phyloP scores from a whole-genome alignment of 2,113 vertebrate species.

The Gracilinanus agilis region DNA sequence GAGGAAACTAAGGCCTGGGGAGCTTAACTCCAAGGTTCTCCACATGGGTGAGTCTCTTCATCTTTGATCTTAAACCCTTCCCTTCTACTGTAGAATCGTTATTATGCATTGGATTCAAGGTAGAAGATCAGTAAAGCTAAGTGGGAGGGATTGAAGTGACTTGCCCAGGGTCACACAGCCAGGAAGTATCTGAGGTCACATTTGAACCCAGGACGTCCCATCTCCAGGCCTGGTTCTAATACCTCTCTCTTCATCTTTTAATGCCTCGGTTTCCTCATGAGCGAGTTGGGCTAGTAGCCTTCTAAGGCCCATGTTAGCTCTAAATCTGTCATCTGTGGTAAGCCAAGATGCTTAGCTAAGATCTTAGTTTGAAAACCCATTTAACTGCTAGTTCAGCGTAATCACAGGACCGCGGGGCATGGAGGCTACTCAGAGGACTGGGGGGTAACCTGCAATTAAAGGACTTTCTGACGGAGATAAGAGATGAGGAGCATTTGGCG shows the following conservation, averaged over 20 bases:
- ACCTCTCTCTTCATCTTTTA: neutral
- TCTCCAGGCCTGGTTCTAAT: too few relatives aligned
- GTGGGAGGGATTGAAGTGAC: too few relatives aligned
- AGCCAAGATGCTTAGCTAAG: neutral
- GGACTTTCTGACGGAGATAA: neutral
- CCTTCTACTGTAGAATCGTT: too few relatives aligned
- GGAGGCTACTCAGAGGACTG: neutral
- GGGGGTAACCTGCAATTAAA: neutral
- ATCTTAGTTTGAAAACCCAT: neutral
- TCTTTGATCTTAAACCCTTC: neutral
- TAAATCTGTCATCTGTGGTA: neutral
- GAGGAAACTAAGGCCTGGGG: neutral
- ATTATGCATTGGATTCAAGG: too few relatives aligned
- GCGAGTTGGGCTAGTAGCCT: fast-evolving
- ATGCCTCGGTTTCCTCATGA: neutral
- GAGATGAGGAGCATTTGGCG: fast-evolving
- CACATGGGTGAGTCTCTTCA: fast-evolving
- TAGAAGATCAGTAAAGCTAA: too few relatives aligned
- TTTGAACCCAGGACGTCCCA: too few relatives aligned
- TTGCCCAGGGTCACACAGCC: too few relatives aligned
- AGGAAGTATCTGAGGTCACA: too few relatives aligned
- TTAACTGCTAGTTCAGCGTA: fast-evolving
- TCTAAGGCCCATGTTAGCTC: neutral
- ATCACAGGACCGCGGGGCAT: neutral
- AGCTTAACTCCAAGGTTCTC: neutral